phyloP scores from a whole-genome alignment of 1,140 invertebrate species.

The Probaryconus sp. region DNA sequence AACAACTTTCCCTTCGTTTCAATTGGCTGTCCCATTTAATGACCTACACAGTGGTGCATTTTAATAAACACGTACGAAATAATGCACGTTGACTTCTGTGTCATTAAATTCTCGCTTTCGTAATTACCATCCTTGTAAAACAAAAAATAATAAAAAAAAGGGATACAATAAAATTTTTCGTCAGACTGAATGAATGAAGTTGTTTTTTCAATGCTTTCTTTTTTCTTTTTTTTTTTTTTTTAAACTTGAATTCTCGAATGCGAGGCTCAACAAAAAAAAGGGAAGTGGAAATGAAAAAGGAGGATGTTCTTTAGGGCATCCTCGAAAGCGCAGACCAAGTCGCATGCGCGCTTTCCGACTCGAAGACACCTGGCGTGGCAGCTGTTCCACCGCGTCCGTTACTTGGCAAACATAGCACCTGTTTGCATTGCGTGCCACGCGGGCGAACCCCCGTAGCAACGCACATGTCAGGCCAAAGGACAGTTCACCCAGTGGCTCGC shows the following conservation, averaged over 20 bases:
- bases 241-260: no score
- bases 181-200: constrained; percentile 6
- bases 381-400: constrained; percentile 74
- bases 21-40: constrained; percentile 34
- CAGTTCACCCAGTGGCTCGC: constrained; percentile 40
- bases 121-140: no score
- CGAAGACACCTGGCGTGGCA: constrained; percentile 74
- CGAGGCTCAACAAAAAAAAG: constrained; percentile 17
- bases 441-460: constrained; percentile 65
- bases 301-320: constrained; percentile 37
- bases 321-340: constrained; percentile 37
- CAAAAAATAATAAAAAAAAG: no score
- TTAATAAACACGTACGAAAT: constrained; percentile 21
- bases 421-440: constrained; percentile 73
- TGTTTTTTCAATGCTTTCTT: background rate
- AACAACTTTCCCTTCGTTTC: constrained; percentile 28
- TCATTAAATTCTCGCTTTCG: constrained; percentile 29
- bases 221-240: constrained; percentile 37
- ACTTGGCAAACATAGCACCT: constrained; percentile 73
- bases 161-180: no score
- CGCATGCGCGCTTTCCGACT: constrained; percentile 49
- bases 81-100: constrained; percentile 15
- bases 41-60: constrained; percentile 15
- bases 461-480: constrained; percentile 55
- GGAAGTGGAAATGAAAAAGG: constrained; percentile 34